Evolutionary conservation across 2,888 invertebrate genomes (phyloP), one percentile per base, ranked within the genome.

Genomic region (Eupeodes latifasciatus): DNA sequence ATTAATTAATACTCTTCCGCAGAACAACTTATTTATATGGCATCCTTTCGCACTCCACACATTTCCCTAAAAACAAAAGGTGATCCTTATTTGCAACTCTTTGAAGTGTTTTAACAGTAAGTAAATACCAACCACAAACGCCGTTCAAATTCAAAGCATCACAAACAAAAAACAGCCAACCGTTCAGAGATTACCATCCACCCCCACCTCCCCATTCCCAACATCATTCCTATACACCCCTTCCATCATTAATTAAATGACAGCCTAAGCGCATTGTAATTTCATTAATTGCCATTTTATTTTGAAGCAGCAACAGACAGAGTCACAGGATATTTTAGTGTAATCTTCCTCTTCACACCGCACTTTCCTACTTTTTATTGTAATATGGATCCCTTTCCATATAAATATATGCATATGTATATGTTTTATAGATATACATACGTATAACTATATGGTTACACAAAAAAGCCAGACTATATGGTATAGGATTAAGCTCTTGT

Each of bases 251-350:
- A 87, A 84, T 85, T 85, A 88, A 78, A 84, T 74, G 81, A 72
- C 84, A 84, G 77, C 84, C 81, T 84, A 84, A 88, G 81, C 84
- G 81, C 77, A 84, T 81, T 74, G 87, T 88, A 84, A 88, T 87
- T 87, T 87, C 77, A 87, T 84, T 87, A 87, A 87, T 87, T 87
- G 84, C 80, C 87, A 84, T 88, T 88, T 88, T 84, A 81, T 74
- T 78, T 74, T 69, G 69, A 69, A 78, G 77, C 72, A 72, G 47
- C 64, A 74, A 34, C 72, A 53, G 36, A 57, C 57, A 69, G 27
- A 27, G 67, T 64, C 76, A 80, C 67, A 62, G 76, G 34, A 53
- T 53, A 67, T 83, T 40, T 40, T 72, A 69, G 16, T 59, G 80
- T 74, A 77, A 84, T 87, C 80, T 71, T 61, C 66, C 47, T 44